Base-by-base conservation (phyloP, 2,797 vertebrate species). In the Ctenochaetus hawaiiensis region DNA sequence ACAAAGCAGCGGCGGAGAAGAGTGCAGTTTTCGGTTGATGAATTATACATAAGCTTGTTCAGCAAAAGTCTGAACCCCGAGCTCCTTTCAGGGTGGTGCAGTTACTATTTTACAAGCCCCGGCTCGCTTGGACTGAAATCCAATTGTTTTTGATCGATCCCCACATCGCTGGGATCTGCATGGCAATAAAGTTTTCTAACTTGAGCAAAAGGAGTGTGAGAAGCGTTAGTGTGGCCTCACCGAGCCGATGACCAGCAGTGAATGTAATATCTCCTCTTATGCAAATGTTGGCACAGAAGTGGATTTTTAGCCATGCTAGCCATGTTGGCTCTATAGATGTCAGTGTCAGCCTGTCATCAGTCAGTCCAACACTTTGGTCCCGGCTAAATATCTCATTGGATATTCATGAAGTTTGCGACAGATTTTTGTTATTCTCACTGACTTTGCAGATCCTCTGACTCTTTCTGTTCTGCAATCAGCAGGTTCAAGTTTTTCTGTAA, bases 31-130 rank as follows among this genome's bases (percentile, higher is more conserved):
- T 89, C 53, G 74, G 58, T 77, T 92, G 68, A 65, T 95, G 89
- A 92, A 94, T 93, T 92, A 93, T 91, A 83, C 88, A 94, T 94
- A 20, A 92, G 85, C 90, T 92, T 65, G 18, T 65, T 95, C 92
- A 90, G 92, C 91, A 91, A 81, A 85, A 92, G 75, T 51, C 59
- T 49, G 60, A 69, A 80, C 64, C 61, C 72, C 4, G 1, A 77
- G 77, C 77, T 84, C 26, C 75, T 85, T 84, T 80, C 78, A 73
- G 78, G 66, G 74, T 73, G 68, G 79, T 37, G 58, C 62, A 20
- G 34, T 65, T 75, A 72, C 76, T 75, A 70, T 87, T 90, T 84
- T 67, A 87, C 87, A 79, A 82, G 76, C 54, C 65, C 22, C 44
- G 30, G 47, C 67, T 79, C 59, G 51, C 17, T 12, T 9, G 8